Conservation (phyloP, 2,113 vertebrate species). For the Muntiacus reevesi region DNA sequence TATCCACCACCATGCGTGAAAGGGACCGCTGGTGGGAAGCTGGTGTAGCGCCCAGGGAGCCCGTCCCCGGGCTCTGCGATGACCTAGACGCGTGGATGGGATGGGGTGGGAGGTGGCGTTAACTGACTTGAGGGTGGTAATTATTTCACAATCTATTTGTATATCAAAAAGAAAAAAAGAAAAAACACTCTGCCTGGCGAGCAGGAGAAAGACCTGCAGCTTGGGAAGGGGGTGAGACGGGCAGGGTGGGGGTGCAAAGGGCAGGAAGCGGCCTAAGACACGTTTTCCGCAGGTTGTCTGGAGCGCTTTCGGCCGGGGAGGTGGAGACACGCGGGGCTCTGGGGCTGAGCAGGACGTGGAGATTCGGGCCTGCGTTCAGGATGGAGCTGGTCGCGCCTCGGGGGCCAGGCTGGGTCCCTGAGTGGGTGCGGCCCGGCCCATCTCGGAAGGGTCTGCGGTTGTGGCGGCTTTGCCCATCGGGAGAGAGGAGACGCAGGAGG, state of each 20-base stretch:
- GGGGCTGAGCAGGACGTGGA: rapidly evolving
- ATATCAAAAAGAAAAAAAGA: background rate
- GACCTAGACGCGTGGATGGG: background rate
- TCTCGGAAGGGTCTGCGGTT: rapidly evolving
- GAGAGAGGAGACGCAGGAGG: rapidly evolving
- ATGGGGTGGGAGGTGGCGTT: background rate
- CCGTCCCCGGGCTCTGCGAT: rapidly evolving
- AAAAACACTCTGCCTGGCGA: background rate
- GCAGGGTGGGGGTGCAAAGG: rapidly evolving
- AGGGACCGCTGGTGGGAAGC: background rate
- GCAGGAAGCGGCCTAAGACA: rapidly evolving
- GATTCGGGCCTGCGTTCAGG: too few species aligned
- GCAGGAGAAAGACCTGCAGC: background rate
- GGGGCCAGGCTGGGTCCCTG: background rate
- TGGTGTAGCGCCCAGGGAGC: background rate
- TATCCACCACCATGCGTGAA: rapidly evolving
- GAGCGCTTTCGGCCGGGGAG: rapidly evolving
- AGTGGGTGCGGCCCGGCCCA: rapidly evolving
- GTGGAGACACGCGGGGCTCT: background rate
- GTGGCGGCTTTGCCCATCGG: rapidly evolving
- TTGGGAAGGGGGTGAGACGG: rapidly evolving
- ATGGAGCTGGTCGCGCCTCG: rapidly evolving
- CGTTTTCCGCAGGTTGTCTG: rapidly evolving
- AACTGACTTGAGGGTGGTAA: background rate
- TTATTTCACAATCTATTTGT: background rate